Base-by-base conservation (phyloP, 2,113 vertebrate species). In the Brachyhypopomus occidentalis region DNA sequence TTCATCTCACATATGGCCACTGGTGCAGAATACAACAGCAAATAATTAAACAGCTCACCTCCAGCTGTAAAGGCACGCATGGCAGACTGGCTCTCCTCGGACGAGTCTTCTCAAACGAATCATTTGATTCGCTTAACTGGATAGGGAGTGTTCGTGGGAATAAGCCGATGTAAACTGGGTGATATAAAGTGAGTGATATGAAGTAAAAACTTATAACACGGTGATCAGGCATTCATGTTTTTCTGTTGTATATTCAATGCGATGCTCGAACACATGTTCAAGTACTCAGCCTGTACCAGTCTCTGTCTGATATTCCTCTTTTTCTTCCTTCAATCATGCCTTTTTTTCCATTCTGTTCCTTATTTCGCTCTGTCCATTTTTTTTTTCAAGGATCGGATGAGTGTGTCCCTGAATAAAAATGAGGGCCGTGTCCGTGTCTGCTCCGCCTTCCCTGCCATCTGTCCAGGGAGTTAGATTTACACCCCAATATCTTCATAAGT, bases 391-490 rank as follows among this genome's bases (percentile, higher is more conserved):
- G 82, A 87, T 81, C 83, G 89, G 89, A 89, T 88, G 84, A 89
- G 89, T 90, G 80, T 30, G 70, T 93, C 88, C 83, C 78, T 90
- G 87, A 90, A 94, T 92, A 92, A 94, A 93, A 95, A 93, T 91
- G 89, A 94, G 94, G 93, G 88, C 84, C 81, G 78, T 94, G 94
- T 94, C 88, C 90, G 86, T 89, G 90, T 87, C 87, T 93, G 88
- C 88, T 90, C 83, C 89, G 90, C 92, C 60, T 73, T 84, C 93
- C 89, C 63, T 86, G 90, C 92, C 94, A 95, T 95, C 94, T 96
- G 94, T 93, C 93, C 92, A 89, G 90, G 90, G 91, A 93, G 91
- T 91, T 90, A 94, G 90, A 95, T 95, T 95, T 95, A 94, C 91
- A 92, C 88, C 60, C 84, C 88, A 87, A 93, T 92, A 95, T 94